Evolutionary conservation across 2,888 invertebrate genomes (phyloP).

Genomic region (Girardia tigrina): DNA sequence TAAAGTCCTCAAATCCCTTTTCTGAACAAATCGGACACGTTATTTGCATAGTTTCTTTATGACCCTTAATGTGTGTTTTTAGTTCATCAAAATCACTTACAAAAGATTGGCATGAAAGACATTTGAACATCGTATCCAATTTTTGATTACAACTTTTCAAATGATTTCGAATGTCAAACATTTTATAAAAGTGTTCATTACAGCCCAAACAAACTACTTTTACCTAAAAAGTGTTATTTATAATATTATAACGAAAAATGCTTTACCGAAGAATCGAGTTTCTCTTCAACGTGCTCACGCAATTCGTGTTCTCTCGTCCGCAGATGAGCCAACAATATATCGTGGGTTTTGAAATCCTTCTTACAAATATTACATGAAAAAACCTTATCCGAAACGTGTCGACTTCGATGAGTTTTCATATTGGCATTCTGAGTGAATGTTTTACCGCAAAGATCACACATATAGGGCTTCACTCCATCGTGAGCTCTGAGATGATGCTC

Average conservation of each 20-base stretch:
- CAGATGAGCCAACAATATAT: slow-evolving; percentile 26
- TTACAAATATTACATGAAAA: slow-evolving; percentile 26
- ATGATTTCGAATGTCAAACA: slow-evolving; percentile 17
- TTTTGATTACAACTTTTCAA: neutral
- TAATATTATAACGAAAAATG: neutral
- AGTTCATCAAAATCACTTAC: neutral
- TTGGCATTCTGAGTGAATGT: slow-evolving; percentile 82
- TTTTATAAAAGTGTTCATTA: neutral
- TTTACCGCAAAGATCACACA: slow-evolving; percentile 78
- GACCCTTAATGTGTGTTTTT: slow-evolving; percentile 21
- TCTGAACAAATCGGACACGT: slow-evolving; percentile 20
- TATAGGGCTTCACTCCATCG: slow-evolving; percentile 75
- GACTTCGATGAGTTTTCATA: slow-evolving; percentile 74
- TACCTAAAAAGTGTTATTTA: neutral
- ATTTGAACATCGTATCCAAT: neutral
- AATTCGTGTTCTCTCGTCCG: slow-evolving; percentile 29
- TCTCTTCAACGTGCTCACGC: neutral
- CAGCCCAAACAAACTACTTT: slow-evolving; percentile 20
- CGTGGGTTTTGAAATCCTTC: slow-evolving; percentile 19
- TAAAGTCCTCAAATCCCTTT: slow-evolving; percentile 5
- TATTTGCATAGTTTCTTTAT: neutral
- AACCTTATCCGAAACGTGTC: slow-evolving; percentile 56
- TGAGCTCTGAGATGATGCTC: slow-evolving; percentile 70
- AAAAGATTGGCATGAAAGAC: neutral
- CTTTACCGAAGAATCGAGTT: neutral